Percentiles rank a stretch among this genome's conserved stretches.
Conservation (phyloP, 2,113 vertebrate genomes). For the Microtus richardsoni region DNA sequence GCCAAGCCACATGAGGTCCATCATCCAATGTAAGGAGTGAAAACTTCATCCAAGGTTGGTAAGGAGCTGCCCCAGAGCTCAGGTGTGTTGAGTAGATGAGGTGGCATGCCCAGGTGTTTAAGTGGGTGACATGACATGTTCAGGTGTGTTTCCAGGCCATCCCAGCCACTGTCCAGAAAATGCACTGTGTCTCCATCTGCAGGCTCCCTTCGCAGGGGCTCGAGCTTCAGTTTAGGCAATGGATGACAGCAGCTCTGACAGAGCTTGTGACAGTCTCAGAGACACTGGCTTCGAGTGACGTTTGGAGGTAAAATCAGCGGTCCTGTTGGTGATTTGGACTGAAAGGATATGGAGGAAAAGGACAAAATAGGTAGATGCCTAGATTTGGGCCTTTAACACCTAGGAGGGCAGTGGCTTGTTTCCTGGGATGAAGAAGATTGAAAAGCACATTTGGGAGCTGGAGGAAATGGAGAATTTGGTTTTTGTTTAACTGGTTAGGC, state of each 20-base stretch:
- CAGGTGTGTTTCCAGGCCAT: not conserved
- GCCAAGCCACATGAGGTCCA: fast-evolving
- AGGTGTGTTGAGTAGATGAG: too few relatives aligned
- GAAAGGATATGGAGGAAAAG: not conserved
- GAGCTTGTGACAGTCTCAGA: not conserved
- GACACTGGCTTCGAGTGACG: not conserved
- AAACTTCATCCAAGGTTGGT: not conserved
- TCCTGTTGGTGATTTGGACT: not conserved
- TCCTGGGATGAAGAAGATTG: not conserved
- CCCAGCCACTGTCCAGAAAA: not conserved
- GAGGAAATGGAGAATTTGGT: not conserved
- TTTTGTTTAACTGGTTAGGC: not conserved
- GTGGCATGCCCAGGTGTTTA: not conserved
- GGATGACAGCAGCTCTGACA: not conserved
- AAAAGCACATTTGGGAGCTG: not conserved
- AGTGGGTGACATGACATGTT: too few relatives aligned
- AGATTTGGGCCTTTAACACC: not conserved
- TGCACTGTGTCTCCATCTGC: not conserved
- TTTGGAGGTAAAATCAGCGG: not conserved
- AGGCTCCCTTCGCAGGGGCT: not conserved
- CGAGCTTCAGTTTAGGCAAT: not conserved
- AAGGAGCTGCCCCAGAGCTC: too few relatives aligned
- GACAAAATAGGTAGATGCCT: fast-evolving
- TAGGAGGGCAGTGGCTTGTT: fast-evolving
- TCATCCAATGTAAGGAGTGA: not conserved